Percentiles rank a stretch among this genome's conserved stretches.
Conservation (phyloP, 2,113 vertebrate species). For the Cariama cristata region DNA sequence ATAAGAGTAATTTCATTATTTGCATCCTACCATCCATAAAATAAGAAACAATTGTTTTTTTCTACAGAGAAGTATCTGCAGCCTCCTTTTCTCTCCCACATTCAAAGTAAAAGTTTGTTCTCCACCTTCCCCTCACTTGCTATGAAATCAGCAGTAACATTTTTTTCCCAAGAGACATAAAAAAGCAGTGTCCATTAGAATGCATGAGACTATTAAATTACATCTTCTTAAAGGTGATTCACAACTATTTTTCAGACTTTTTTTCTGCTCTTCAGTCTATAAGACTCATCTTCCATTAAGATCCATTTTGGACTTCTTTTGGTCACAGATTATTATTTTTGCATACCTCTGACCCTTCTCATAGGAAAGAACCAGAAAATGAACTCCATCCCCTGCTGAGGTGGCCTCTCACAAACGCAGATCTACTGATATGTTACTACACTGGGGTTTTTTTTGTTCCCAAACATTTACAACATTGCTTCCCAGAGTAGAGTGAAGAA, state of each 20-base stretch:
- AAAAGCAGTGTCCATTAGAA: background rate
- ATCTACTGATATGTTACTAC: background rate
- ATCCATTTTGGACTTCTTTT: background rate
- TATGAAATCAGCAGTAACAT: background rate
- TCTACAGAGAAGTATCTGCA: background rate
- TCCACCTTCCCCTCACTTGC: background rate
- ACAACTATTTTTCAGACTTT: background rate
- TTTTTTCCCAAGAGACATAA: background rate
- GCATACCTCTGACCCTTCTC: background rate
- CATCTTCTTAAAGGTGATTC: background rate
- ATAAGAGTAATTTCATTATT: background rate
- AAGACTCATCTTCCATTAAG: background rate
- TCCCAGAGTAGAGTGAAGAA: background rate
- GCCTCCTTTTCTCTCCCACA: background rate
- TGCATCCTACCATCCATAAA: background rate
- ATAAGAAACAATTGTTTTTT: background rate
- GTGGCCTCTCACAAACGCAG: background rate
- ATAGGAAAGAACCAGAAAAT: background rate
- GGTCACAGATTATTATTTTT: background rate
- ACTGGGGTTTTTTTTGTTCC: accelerated
- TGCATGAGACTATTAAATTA: background rate
- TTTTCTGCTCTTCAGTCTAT: background rate
- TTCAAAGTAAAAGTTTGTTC: background rate
- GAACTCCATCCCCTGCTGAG: background rate
- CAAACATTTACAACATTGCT: background rate